A percentile compares a stretch with the other conserved stretches of the same genome.
These are phyloP conservation scores for Silvanus unidentatus DNA, from an alignment of 2,888 invertebrate species.

Conservation along the genomic window DNA sequence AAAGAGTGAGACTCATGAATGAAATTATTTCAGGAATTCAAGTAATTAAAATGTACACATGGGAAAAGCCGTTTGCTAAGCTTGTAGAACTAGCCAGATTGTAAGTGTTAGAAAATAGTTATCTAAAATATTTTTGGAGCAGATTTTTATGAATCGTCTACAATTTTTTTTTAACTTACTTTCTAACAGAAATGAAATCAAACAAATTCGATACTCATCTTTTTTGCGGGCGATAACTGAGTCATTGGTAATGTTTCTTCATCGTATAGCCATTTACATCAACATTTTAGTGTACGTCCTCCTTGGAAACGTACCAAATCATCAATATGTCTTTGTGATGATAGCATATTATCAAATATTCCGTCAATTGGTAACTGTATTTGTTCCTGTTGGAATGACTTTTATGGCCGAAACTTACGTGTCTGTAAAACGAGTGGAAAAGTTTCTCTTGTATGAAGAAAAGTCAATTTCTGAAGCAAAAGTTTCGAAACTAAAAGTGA, in stretches of 20 bases:
- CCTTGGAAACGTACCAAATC: conserved; percentile 61
- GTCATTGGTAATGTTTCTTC: conserved; percentile 78
- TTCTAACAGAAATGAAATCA: conserved; percentile 62
- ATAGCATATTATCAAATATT: conserved; percentile 83
- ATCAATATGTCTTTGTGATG: conserved; percentile 77
- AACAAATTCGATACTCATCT: conserved; percentile 61
- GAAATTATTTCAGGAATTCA: conserved; percentile 59
- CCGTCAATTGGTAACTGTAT: conserved; percentile 80
- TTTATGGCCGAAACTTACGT: conserved; percentile 70
- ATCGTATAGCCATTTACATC: conserved; percentile 74
- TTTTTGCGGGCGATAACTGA: conserved; percentile 67
- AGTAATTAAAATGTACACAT: conserved; percentile 35
- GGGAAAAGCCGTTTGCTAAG: conserved; percentile 31
- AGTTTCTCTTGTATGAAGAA: conserved; percentile 48
- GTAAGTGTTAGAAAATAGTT: too few species aligned
- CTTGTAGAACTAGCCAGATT: conserved; percentile 24
- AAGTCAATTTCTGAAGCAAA: conserved; percentile 6
- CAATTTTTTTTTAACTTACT: too few species aligned
- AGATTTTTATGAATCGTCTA: too few species aligned
- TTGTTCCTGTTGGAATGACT: conserved; percentile 77
- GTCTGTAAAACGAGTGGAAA: conserved; percentile 62
- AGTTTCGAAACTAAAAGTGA: too few species aligned
- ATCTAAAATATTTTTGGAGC: too few species aligned
- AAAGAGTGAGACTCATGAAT: conserved; percentile 60
- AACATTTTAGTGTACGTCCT: conserved; percentile 70